Evolutionary conservation across 2,797 vertebrate species (phyloP).

Genomic region (Muraenolepis orangiensis): DNA sequence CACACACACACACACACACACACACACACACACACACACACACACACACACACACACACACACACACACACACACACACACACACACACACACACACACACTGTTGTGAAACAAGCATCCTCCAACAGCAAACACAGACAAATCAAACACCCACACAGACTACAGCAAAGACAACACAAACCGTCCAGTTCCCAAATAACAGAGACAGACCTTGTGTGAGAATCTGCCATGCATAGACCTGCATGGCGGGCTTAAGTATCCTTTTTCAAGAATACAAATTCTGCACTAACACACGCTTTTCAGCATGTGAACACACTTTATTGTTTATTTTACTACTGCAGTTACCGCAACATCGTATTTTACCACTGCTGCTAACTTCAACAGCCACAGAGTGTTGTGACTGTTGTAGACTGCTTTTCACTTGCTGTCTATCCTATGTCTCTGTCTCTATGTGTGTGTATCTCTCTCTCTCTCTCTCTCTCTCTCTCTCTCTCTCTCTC

Average conservation of each 20-base stretch:
- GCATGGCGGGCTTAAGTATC: background rate
- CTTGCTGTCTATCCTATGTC: background rate
- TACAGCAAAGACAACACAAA: too few relatives aligned
- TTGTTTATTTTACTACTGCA: background rate
- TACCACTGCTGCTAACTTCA: background rate
- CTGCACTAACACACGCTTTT: background rate
- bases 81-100: background rate
- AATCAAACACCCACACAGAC: background rate
- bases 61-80: background rate
- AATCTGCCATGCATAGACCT: too few relatives aligned
- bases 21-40: background rate
- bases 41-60: background rate
- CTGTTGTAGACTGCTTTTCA: background rate
- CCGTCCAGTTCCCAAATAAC: too few relatives aligned
- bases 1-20: background rate
- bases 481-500: background rate
- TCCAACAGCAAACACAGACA: background rate
- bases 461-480: too few relatives aligned
- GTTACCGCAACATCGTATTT: background rate
- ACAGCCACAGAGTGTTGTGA: background rate
- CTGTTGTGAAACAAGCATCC: background rate
- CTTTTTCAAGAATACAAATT: conserved; percentile 4
- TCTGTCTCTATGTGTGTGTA: background rate
- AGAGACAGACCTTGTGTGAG: background rate
- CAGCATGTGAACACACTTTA: background rate